A percentile compares a stretch with the other conserved stretches of the same genome.
Evolutionary conservation across 1,140 invertebrate species (phyloP).

Genomic region (Homarus americanus): DNA sequence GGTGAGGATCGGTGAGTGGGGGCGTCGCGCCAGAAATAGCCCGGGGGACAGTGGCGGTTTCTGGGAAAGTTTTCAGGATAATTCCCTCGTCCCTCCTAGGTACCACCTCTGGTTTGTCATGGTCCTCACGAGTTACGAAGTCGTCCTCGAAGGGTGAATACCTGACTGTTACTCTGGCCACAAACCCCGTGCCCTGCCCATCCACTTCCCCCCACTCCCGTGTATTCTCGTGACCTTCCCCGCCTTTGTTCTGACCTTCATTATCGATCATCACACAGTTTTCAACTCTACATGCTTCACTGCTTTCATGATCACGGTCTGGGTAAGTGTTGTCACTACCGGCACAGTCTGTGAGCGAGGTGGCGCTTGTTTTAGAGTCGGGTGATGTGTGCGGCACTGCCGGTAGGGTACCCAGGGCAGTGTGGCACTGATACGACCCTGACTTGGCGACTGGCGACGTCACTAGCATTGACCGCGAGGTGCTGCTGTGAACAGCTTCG

Average conservation of each 20-base stretch:
- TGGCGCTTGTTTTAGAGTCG: background rate
- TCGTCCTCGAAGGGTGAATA: conserved; percentile 15
- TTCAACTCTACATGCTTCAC: conserved; percentile 28
- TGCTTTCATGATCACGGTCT: conserved; percentile 14
- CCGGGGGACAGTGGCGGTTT: conserved; percentile 2
- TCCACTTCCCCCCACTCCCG: conserved; percentile 22
- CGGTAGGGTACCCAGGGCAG: conserved; percentile 32
- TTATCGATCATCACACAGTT: conserved; percentile 42
- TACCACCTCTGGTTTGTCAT: background rate
- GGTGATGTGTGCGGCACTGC: background rate
- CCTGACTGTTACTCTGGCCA: conserved; percentile 17
- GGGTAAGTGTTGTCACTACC: background rate
- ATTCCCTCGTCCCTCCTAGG: background rate
- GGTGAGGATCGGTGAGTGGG: conserved; percentile 54
- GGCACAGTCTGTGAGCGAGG: conserved; percentile 4
- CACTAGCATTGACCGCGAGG: conserved; percentile 3
- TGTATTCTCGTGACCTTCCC: conserved; percentile 11
- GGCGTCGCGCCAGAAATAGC: conserved; percentile 64
- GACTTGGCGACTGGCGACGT: conserved; percentile 62
- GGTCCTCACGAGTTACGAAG: background rate
- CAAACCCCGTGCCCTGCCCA: background rate
- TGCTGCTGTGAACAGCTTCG: conserved; percentile 6
- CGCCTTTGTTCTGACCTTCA: conserved; percentile 53
- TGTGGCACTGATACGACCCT: conserved; percentile 55
- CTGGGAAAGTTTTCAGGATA: conserved; percentile 31